Evolutionary conservation across 2,113 vertebrate genomes (phyloP).

Genomic region (Poecile atricapillus): DNA sequence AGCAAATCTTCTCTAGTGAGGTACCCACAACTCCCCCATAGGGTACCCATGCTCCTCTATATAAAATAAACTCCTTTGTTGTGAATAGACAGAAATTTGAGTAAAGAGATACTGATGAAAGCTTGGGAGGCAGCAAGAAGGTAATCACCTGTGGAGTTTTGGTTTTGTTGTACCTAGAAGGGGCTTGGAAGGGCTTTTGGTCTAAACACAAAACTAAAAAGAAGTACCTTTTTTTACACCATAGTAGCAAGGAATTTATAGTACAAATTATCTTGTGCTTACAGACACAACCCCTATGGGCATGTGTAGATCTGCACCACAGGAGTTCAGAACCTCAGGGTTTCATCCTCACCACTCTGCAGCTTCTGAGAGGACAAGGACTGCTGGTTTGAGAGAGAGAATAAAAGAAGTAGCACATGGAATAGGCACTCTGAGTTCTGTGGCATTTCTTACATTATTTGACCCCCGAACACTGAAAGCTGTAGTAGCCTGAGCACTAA

Average conservation of each 20-base stretch:
- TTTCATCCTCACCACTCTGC: not conserved
- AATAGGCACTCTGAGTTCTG: not conserved
- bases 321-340: not conserved
- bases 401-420: not conserved
- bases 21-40: not conserved
- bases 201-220: not conserved
- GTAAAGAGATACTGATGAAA: not conserved
- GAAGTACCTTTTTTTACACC: not conserved
- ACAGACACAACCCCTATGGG: not conserved
- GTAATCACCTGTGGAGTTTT: not conserved
- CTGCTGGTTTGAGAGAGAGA: not conserved
- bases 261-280: not conserved
- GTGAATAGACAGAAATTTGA: not conserved
- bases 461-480: not conserved
- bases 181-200: not conserved
- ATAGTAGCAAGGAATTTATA: not conserved
- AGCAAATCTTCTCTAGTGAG: not conserved
- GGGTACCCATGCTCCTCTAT: not conserved
- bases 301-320: not conserved
- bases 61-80: not conserved
- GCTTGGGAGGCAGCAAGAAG: not conserved
- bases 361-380: not conserved
- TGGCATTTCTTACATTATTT: not conserved
- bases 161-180: not conserved
- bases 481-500: not conserved